These are phyloP conservation scores for Scaptomyza polygonia DNA, from an alignment of 2,888 invertebrate species.

Conservation along the genomic window DNA sequence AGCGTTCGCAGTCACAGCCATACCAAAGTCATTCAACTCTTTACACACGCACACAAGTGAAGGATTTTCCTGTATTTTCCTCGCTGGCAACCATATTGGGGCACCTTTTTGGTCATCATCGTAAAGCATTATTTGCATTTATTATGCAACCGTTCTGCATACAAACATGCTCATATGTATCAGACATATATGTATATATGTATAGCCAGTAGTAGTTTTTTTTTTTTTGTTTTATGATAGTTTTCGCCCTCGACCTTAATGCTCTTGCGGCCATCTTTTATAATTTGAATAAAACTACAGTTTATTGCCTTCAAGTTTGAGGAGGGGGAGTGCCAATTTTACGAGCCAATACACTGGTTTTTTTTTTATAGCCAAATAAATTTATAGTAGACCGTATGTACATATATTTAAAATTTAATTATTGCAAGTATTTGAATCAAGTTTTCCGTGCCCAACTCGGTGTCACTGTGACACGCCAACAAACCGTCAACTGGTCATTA, in stretches of 20 bases:
- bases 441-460: not conserved
- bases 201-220: conserved; percentile 24
- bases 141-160: conserved; percentile 68
- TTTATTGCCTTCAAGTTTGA: conserved; percentile 46
- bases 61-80: not conserved
- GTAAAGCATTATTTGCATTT: conserved; percentile 82
- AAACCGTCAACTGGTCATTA: not conserved
- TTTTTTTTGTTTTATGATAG: conserved; percentile 61
- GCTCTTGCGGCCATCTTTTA: conserved; percentile 33
- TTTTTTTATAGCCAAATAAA: conserved; percentile 1
- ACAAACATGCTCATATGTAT: not conserved
- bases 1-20: conserved; percentile 18
- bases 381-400: conserved; percentile 6
- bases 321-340: conserved; percentile 5
- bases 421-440: conserved; percentile 16
- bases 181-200: not conserved
- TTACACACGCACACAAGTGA: not conserved
- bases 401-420: conserved; percentile 54
- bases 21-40: conserved; percentile 24
- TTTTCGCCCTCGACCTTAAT: conserved; percentile 52
- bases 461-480: conserved; percentile 5
- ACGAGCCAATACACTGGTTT: not conserved
- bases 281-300: conserved; percentile 66
- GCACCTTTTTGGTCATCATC: conserved; percentile 48
- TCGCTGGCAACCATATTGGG: conserved; percentile 9